Conservation (phyloP, 1,140 invertebrate genomes). For the Agraylea sexmaculata region DNA sequence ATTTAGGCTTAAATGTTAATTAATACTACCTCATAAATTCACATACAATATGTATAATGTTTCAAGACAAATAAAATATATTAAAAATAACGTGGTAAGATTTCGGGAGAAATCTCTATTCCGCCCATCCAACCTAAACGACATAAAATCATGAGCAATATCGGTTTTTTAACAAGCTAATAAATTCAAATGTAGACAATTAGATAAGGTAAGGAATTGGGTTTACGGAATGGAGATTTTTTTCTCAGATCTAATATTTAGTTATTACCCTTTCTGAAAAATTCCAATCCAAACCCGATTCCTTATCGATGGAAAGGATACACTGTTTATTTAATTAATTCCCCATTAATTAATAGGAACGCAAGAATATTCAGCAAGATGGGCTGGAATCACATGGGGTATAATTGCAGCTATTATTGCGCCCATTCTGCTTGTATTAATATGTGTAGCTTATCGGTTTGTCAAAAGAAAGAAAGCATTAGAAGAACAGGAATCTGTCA, state of each 20-base stretch:
- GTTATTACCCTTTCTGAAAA: conserved; percentile 16
- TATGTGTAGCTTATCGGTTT: conserved; percentile 51
- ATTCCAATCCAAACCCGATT: conserved; percentile 22
- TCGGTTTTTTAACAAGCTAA: conserved; percentile 7
- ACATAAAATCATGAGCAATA: conserved; percentile 6
- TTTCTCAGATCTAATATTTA: conserved; percentile 34
- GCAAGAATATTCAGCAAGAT: conserved; percentile 63
- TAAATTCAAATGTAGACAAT: background rate
- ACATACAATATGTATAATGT: no score
- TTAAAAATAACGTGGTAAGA: no score
- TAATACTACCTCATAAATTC: no score
- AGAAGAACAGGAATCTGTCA: conserved; percentile 44
- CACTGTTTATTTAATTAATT: conserved; percentile 10
- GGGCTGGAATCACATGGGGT: conserved; percentile 63
- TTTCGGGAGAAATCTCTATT: conserved; percentile 19
- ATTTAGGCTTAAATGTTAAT: no score
- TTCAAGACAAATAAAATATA: no score
- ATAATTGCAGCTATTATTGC: conserved; percentile 63
- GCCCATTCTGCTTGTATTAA: conserved; percentile 57
- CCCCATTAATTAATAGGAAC: conserved; percentile 43
- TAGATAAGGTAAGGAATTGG: conserved; percentile 1
- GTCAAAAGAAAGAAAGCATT: conserved; percentile 41
- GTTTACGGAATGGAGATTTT: conserved; percentile 41
- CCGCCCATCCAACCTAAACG: conserved; percentile 8
- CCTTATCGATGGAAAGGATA: conserved; percentile 8